Evolutionary conservation across 2,113 vertebrate species (phyloP).

Genomic region (Hemiscyllium ocellatum): DNA sequence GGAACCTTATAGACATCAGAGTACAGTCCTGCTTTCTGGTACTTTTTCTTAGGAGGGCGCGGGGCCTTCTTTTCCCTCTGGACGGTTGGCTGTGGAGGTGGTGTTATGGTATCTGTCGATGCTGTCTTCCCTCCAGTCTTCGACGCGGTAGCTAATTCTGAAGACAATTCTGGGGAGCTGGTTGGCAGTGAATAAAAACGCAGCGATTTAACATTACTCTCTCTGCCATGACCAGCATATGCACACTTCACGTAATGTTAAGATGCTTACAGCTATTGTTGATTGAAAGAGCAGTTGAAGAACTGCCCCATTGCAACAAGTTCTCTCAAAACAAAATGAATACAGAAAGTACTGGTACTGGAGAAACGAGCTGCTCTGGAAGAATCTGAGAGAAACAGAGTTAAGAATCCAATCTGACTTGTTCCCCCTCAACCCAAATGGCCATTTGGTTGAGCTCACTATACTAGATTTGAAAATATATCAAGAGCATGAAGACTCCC

Average conservation of each 20-base stretch:
- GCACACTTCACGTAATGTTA: background rate
- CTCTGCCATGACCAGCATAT: background rate
- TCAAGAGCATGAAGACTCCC: background rate
- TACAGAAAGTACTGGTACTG: too few relatives aligned
- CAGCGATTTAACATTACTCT: conserved; percentile 41
- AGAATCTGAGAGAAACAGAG: too few relatives aligned
- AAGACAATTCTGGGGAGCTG: conserved; percentile 62
- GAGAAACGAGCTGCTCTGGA: too few relatives aligned
- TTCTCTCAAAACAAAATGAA: background rate
- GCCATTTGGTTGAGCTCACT: background rate
- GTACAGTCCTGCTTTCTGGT: conserved; percentile 91
- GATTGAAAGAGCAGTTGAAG: background rate
- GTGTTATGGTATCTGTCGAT: conserved; percentile 50
- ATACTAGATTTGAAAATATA: background rate
- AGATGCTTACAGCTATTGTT: too few relatives aligned
- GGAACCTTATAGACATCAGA: conserved; percentile 92
- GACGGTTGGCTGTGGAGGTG: conserved; percentile 51
- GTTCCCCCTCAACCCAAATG: background rate
- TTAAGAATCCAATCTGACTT: too few relatives aligned
- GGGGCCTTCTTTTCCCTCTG: conserved; percentile 72
- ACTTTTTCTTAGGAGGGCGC: conserved; percentile 79
- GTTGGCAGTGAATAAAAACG: conserved; percentile 51
- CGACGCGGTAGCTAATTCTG: conserved; percentile 51
- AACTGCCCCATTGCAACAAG: background rate
- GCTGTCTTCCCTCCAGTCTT: conserved; percentile 57